Percentiles rank a stretch among this genome's conserved stretches.
These are phyloP conservation scores for Apogon hyalosoma DNA, from an alignment of 2,797 vertebrate genomes.

Conservation along the genomic window DNA sequence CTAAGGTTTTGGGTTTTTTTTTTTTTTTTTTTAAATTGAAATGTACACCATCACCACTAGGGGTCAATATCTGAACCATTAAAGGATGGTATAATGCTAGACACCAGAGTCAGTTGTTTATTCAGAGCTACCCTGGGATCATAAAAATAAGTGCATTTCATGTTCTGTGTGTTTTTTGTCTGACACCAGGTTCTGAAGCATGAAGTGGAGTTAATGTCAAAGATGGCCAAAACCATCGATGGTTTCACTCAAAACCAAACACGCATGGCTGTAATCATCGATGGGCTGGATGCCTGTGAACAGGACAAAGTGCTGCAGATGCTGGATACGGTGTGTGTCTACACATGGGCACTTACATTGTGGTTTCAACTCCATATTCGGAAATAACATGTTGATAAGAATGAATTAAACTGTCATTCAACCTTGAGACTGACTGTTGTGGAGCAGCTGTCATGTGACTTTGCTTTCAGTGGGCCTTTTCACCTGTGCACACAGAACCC, in stretches of 20 bases:
- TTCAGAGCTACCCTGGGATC: no score
- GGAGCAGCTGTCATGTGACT: conserved; percentile 38
- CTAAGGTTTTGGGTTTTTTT: no score
- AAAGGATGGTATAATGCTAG: no score
- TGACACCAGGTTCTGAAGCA: conserved; percentile 92
- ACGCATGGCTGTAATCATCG: conserved; percentile 96
- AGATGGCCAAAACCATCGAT: conserved; percentile 98
- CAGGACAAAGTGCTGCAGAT: conserved; percentile 98
- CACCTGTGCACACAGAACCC: conserved; percentile 39
- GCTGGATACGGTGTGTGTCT: conserved; percentile 93
- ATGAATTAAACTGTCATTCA: conserved; percentile 23
- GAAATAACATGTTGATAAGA: conserved; percentile 33
- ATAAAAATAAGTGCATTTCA: not conserved
- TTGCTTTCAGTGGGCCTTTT: conserved; percentile 34
- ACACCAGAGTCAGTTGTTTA: no score
- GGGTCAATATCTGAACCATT: no score
- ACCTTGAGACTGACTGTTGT: conserved; percentile 12
- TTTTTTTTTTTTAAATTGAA: no score
- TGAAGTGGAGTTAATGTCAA: conserved; percentile 98
- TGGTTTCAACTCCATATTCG: conserved; percentile 21
- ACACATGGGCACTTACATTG: conserved; percentile 10
- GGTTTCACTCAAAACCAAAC: conserved; percentile 99
- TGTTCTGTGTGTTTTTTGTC: not conserved
- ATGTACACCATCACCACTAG: no score
- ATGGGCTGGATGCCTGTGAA: conserved; percentile 96